These are phyloP conservation scores for Melinaea menophilus DNA, from an alignment of 2,888 invertebrate genomes.

Conservation along the genomic window DNA sequence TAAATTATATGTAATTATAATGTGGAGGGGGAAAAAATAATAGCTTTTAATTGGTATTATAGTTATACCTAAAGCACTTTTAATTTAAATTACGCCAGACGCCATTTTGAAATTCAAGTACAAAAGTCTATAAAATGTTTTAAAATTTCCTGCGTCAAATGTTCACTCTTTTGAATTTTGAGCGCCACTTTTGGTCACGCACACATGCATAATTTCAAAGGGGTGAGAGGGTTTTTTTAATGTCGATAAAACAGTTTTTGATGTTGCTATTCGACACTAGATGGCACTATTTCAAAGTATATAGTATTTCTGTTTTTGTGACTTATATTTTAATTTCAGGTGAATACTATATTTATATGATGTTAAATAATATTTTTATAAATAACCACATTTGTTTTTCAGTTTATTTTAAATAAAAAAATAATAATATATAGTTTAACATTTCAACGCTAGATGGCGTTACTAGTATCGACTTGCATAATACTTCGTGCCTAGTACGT, in stretches of 20 bases:
- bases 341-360: too few relatives aligned
- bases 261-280: conserved; percentile 30
- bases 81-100: conserved; percentile 5
- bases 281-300: conserved; percentile 20
- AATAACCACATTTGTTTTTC: too few relatives aligned
- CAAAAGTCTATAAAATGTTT: conserved; percentile 27
- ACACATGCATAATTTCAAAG: conserved; percentile 45
- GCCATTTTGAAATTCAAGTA: conserved; percentile 24
- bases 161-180: conserved; percentile 46
- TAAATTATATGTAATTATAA: too few relatives aligned
- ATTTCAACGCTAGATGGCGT: conserved; percentile 58
- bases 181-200: conserved; percentile 49
- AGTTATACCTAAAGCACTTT: conserved; percentile 1
- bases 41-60: background rate
- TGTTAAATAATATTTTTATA: too few relatives aligned
- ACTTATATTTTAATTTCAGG: too few relatives aligned
- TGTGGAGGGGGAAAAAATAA: background rate
- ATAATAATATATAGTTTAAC: conserved; percentile 28
- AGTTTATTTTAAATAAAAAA: background rate
- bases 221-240: conserved; percentile 33
- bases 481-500: conserved; percentile 31
- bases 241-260: conserved; percentile 50
- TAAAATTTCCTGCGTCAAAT: conserved; percentile 25
- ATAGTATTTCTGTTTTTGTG: too few relatives aligned
- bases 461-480: conserved; percentile 35